phyloP scores from a whole-genome alignment of 92 coral and sea anemone species.

The Umimayanthus chanpuru region DNA sequence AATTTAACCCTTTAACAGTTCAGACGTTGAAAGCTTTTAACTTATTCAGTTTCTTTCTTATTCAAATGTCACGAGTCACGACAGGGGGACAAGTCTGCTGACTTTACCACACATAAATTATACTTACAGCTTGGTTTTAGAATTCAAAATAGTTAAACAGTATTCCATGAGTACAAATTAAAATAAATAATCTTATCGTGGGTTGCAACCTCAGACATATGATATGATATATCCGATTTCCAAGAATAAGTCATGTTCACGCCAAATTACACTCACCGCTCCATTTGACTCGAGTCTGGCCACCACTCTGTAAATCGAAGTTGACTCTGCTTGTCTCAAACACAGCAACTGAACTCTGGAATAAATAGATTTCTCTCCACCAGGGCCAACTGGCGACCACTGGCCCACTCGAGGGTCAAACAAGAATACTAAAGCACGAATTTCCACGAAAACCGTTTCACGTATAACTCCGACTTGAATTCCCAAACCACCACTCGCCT shows the following conservation, averaged over 20 bases:
- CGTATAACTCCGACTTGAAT: constrained; percentile 7
- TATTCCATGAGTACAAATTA: too few species aligned
- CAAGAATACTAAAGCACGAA: constrained; percentile 54
- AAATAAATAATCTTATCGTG: too few species aligned
- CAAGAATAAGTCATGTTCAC: too few species aligned
- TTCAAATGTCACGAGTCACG: too few species aligned
- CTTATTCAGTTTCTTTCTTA: too few species aligned
- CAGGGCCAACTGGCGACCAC: constrained; percentile 63
- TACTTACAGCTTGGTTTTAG: background rate
- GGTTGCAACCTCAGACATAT: too few species aligned
- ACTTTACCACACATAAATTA: background rate
- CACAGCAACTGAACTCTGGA: constrained; percentile 56
- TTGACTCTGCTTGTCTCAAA: constrained; percentile 19
- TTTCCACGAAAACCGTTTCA: constrained; percentile 56
- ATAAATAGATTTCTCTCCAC: constrained; percentile 44
- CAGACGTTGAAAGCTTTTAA: too few species aligned
- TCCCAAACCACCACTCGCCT: background rate
- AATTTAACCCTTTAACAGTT: too few species aligned
- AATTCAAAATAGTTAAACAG: background rate
- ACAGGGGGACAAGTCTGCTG: too few species aligned
- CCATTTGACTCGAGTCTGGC: constrained; percentile 64
- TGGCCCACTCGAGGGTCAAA: constrained; percentile 11
- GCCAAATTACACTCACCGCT: constrained; percentile 53
- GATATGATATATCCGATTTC: too few species aligned
- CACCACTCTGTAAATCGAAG: constrained; percentile 41